Evolutionary conservation across 2,888 invertebrate species (phyloP).

Genomic region (Cephus rjabovi): DNA sequence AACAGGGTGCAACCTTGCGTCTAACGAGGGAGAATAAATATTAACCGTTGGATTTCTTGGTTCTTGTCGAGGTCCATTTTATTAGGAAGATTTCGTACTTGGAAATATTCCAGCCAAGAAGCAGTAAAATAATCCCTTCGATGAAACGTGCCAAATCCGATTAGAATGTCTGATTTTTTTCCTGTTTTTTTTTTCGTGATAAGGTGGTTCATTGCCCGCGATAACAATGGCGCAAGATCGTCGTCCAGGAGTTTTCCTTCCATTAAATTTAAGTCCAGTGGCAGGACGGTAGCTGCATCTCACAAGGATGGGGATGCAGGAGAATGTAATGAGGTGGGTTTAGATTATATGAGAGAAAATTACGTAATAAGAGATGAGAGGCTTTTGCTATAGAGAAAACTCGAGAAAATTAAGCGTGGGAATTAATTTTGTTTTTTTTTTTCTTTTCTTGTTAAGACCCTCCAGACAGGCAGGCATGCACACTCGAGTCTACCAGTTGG

Average conservation of each 20-base stretch:
- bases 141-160: not conserved
- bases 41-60: not conserved
- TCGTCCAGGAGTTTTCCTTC: too few relatives aligned
- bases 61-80: not conserved
- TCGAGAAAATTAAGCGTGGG: constrained; percentile 37
- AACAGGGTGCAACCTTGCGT: not conserved
- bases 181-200: not conserved
- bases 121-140: not conserved
- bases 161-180: not conserved
- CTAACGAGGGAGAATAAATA: not conserved
- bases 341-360: constrained; percentile 8
- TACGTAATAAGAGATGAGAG: constrained; percentile 24
- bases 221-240: too few relatives aligned
- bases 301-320: too few relatives aligned
- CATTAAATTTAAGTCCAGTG: too few relatives aligned
- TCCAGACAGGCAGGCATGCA: not conserved
- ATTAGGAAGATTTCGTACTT: not conserved
- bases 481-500: not conserved
- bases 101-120: not conserved
- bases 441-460: not conserved
- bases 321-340: too few relatives aligned
- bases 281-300: too few relatives aligned
- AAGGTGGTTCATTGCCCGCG: too few relatives aligned
- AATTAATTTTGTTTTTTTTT: constrained; percentile 31
- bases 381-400: constrained; percentile 24